Evolutionary conservation across 1,140 invertebrate species (phyloP), one percentile per base, ranked within the genome.

Genomic region (Calliphora vicina): DNA sequence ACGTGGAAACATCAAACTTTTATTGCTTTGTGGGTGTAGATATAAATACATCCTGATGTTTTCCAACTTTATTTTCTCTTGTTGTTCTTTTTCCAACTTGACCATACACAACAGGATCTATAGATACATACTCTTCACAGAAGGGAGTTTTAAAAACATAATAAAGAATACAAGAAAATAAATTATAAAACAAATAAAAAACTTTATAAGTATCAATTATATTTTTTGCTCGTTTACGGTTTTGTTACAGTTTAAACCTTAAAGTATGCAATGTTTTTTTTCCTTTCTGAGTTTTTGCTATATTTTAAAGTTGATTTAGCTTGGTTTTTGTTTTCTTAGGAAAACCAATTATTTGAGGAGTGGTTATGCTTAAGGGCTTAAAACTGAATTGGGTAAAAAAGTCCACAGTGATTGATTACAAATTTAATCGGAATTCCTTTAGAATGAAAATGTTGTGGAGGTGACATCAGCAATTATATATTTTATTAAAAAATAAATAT

Each of bases 121-220:
- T n/a, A n/a, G n/a, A n/a, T 57, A 35, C 35, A 5, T 35, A 35
- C 6, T 35, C 35, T 6, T 35, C n/a, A 35, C 4, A 6, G 10
- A n/a, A 57, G 50, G 15, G 50, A 57, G 50, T 57, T n/a, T 17
- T 57, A n/a, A 17, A n/a, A 57, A 57, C 15, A 6, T n/a, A n/a
- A 35, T 35, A 10, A 5, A 35, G n/a, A 6, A 17, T 57, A 57
- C 50, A 2, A 57, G 1, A 17, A 35, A 17, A n/a, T 13, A 57
- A 57, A 57, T 57, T 57, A 57, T 57, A 57, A 57, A 57, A 57
- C 50, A 57, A 57, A 57, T 57, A 57, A 57, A 57, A 57, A 57
- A 57, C 13, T 57, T 57, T 57, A 17, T 57, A 57, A 57, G 15
- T 57, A 57, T 57, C 50, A 57, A 57, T 57, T 57, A 57, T n/a